A percentile compares a stretch with the other conserved stretches of the same genome.
Conservation (phyloP, 2,113 vertebrate species). For the Murina feae region DNA sequence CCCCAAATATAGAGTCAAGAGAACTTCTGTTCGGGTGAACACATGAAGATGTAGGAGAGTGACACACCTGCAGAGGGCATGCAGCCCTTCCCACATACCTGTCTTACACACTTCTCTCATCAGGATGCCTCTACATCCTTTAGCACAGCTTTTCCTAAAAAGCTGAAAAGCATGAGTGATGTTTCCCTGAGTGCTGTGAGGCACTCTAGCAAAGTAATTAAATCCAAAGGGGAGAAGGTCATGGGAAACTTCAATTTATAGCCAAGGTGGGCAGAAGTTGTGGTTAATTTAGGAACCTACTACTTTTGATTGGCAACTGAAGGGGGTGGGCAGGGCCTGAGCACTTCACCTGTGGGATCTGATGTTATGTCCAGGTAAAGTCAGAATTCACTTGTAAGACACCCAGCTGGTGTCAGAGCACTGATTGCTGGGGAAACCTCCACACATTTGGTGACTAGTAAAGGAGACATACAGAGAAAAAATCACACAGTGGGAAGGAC, state of each 20-base stretch:
- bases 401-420: background rate
- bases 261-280: background rate
- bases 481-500: background rate
- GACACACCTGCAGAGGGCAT: background rate
- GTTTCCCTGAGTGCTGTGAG: background rate
- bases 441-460: background rate
- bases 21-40: background rate
- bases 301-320: background rate
- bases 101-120: background rate
- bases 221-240: background rate
- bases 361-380: background rate
- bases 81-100: background rate
- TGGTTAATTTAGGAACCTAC: background rate
- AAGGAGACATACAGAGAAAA: background rate
- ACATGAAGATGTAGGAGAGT: background rate
- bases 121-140: background rate
- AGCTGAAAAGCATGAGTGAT: background rate
- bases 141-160: background rate
- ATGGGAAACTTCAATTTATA: background rate
- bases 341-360: background rate
- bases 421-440: background rate
- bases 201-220: background rate
- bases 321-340: background rate
- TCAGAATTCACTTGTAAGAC: background rate
- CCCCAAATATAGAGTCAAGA: background rate